Evolutionary conservation across 2,888 invertebrate species (phyloP).

Genomic region (Lithodes maja): DNA sequence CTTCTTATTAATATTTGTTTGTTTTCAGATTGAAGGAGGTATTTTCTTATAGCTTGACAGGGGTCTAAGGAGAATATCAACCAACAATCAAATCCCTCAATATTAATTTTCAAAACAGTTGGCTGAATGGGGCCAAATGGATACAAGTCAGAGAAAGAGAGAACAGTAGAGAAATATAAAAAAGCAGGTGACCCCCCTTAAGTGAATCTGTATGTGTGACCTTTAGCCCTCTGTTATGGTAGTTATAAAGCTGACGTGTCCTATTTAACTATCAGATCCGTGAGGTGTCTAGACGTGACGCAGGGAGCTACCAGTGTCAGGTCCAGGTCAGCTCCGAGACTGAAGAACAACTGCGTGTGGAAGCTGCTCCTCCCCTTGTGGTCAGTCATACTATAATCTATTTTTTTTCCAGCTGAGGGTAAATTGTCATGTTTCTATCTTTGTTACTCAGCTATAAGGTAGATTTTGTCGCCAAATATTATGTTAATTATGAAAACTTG

Average conservation of each 20-base stretch:
- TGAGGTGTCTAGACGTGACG: conserved; percentile 55
- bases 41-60: no score
- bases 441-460: not conserved
- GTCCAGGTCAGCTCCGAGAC: conserved; percentile 62
- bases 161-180: no score
- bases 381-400: conserved; percentile 31
- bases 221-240: no score
- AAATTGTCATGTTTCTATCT: not conserved
- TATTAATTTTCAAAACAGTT: no score
- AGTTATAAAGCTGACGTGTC: not conserved
- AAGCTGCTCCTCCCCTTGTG: conserved; percentile 65
- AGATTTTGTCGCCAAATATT: not conserved
- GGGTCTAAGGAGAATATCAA: not conserved
- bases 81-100: no score
- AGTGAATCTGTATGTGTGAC: no score
- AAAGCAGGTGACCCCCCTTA: no score
- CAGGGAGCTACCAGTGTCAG: conserved; percentile 70
- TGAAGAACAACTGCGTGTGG: conserved; percentile 56
- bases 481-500: not conserved
- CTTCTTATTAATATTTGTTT: no score
- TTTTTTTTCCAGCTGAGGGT: not conserved
- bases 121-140: no score
- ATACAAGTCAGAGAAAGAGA: no score
- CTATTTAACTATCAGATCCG: conserved; percentile 44
- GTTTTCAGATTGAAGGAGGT: no score